These are phyloP conservation scores for Ips typographus DNA, from an alignment of 1,140 invertebrate genomes.

Conservation along the genomic window DNA sequence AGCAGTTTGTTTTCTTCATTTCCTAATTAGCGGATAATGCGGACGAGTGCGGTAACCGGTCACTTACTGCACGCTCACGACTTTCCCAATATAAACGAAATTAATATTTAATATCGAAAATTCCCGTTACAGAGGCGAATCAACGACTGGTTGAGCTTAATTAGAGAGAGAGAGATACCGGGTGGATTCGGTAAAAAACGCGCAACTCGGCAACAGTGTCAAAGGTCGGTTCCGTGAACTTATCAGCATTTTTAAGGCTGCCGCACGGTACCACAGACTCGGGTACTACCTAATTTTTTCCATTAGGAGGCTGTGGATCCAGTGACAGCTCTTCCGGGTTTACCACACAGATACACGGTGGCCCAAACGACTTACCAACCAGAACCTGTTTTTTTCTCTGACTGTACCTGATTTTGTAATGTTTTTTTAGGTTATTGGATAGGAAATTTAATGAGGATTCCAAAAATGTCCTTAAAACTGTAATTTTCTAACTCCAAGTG, in stretches of 20 bases:
- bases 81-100: conserved; percentile 32
- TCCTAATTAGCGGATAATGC: no score
- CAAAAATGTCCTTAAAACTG: no score
- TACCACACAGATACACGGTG: background rate
- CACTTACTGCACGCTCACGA: no score
- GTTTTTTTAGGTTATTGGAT: no score
- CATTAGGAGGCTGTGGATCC: conserved; percentile 18
- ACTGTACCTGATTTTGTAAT: no score
- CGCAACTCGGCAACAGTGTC: conserved; percentile 25
- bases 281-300: conserved; percentile 15
- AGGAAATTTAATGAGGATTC: no score
- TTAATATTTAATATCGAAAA: conserved; percentile 39
- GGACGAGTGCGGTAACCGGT: no score
- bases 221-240: conserved; percentile 37
- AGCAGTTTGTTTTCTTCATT: no score
- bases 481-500: no score
- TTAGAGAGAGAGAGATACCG: conserved; percentile 27
- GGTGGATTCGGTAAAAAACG: conserved; percentile 24
- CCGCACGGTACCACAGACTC: conserved; percentile 16
- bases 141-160: conserved; percentile 32
- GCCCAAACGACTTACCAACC: no score
- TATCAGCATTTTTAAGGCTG: conserved; percentile 35
- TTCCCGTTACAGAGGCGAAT: conserved; percentile 35
- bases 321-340: conserved; percentile 34
- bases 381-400: no score